Evolutionary conservation across 2,888 invertebrate genomes (phyloP), one percentile per base, ranked within the genome.

Genomic region (Perithous albicinctus): DNA sequence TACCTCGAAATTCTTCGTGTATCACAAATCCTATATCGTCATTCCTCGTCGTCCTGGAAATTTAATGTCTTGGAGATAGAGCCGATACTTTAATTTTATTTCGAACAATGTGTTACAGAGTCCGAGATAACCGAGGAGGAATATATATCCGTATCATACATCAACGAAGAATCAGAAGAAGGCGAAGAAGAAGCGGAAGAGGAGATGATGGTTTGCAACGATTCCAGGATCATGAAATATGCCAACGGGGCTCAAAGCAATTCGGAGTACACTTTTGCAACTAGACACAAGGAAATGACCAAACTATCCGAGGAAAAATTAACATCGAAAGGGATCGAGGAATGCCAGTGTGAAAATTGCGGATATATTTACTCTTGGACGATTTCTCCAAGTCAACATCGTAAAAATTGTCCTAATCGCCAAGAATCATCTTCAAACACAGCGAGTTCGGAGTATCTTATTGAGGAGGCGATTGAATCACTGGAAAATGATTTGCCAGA

Each of bases 311-410:
- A 48, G 15, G 69, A 76, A 4, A 63, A 81, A 41, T 12, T 75
- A 8, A 61, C 70, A 12, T 12, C 29, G 10, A 86, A 72, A 38
- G 10, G 26, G 8, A 78, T 51, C 26, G 51, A 73, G 12, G 61
- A 54, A n/a, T 77, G 72, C 46, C 67, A 66, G 38, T 85, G 81
- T 66, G 64, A 56, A 7, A 32, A 74, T 6, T 85, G 79, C 26
- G 82, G 81, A 8, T 76, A 75, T 15, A 59, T 78, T 59, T 85
- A 85, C 41, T 41, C 56, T 32, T 83, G 82, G 74, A 10, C 69
- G 2, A 78, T 70, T 15, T 82, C 82, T 8, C 20, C 83, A 18
- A 78, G 54, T 46, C 64, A 69, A 20, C 85, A 85, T 72, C 73
- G 78, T 0, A 41, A 29, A 18, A 64, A 80, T 15, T 82, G 82